Evolutionary conservation across 2,113 vertebrate species (phyloP).

Genomic region (Aegotheles bennettii): DNA sequence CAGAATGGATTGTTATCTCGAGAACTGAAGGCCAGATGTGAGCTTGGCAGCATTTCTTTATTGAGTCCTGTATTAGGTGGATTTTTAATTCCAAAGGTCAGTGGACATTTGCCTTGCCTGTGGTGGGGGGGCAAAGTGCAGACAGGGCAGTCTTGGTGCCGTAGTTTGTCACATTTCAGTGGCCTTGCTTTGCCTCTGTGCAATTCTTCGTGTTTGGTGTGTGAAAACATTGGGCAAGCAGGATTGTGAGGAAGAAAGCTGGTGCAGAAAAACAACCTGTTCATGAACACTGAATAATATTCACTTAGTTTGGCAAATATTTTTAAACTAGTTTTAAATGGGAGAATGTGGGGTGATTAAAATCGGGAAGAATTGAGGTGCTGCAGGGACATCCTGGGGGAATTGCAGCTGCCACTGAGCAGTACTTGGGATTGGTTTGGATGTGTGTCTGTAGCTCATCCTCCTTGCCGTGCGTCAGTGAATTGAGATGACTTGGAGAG

Average conservation of each 20-base stretch:
- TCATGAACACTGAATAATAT: accelerated
- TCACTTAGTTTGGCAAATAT: neutral
- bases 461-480: accelerated
- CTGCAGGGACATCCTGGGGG: neutral
- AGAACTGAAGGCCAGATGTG: neutral
- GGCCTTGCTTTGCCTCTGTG: neutral
- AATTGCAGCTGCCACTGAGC: neutral
- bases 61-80: neutral
- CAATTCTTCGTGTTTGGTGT: neutral
- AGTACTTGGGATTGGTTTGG: accelerated
- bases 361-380: neutral
- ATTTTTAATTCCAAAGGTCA: neutral
- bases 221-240: neutral
- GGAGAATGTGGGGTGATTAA: neutral
- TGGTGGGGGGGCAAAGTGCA: accelerated
- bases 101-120: accelerated
- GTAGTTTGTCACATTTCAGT: neutral
- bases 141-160: neutral
- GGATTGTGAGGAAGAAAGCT: neutral
- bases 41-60: neutral
- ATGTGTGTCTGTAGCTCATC: neutral
- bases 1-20: neutral
- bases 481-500: neutral
- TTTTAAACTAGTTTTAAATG: neutral
- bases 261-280: neutral